Evolutionary conservation across 2,113 vertebrate genomes (phyloP), one percentile per base, ranked within the genome.

Genomic region (Corythornis madagascariensis): DNA sequence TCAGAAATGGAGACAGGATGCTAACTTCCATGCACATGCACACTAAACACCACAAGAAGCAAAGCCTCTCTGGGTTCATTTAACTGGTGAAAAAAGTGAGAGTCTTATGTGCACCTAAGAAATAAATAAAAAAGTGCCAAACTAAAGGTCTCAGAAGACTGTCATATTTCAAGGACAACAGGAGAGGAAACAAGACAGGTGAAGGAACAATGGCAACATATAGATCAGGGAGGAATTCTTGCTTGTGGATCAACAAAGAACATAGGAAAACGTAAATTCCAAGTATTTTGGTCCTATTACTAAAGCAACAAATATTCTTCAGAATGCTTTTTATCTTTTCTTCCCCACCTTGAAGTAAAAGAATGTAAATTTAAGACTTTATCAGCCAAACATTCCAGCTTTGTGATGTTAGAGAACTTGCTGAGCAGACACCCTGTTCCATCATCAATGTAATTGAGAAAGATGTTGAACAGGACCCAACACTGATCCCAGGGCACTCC

Each of bases 261-360:
- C 73, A 52, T 79, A 90, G 13, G 35, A 45, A 95, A 95, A 93
- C 21, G n/a, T 45, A 80, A 94, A 92, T 95, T 96, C 61, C 59
- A 76, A 94, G 65, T 74, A 83, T 91, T 88, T 93, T 7, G 53
- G 56, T 42, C 43, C 88, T 96, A 79, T 87, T 95, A 65, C 57
- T 76, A 60, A 92, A 94, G 84, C 56, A 94, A 91, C 43, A 92
- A 89, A 95, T 72, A 71, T 50, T 65, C 50, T 95, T 93, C 56
- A 93, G 85, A 94, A 93, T 96, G 86, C 70, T 96, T 97, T 96
- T 96, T 59, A 94, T 97, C 76, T 94, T 66, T 74, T 38, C 35
- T 35, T 26, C 16, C 4, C 45, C 0, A 0, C 9, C 56, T 86
- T 81, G 57, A 56, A 81, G 29, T 55, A 92, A 84, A 72, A 61